Base-by-base conservation (phyloP, 1,140 invertebrate species). In the Drosophila aff. region DNA sequence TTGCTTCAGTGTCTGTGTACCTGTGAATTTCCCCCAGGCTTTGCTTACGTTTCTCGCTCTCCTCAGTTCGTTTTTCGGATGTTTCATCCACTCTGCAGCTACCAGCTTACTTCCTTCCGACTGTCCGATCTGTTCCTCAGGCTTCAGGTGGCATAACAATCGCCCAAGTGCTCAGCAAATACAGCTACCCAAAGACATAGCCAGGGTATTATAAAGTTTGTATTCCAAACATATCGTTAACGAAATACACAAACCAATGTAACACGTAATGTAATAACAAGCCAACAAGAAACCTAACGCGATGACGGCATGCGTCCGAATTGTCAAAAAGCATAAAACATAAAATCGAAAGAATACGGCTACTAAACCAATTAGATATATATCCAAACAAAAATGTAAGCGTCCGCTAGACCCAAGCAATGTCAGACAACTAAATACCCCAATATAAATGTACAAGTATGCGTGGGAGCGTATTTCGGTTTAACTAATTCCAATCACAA, bases 171-270 rank as follows among this genome's bases (percentile, higher is more conserved):
- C 81, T 82, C 74, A 71, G 74, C 33, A 76, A 60, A 49, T 47
- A 40, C 57, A 84, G 66, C 81, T 84, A 81, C 58, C 84, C 64
- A 60, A 63, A 73, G 53, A 69, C 66, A 89, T 84, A 90, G 73
- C 66, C 84, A 81, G 84, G 85, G 75, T 84, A 81, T 85, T 84
- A 84, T 79, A 89, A 89, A 72, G 81, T 90, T 89, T 84, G 85
- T 89, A 90, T 89, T 90, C 84, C 81, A 84, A 74, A 89, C 84
- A 89, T 89, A 89, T 89, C 84, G 84, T 90, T 89, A 90, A 84
- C 80, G 74, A 83, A 87, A 87, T 81, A 80, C 75, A 69, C 69
- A 86, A 86, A 59, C 67, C 57, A 76, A 84, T 89, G 62, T 66
- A 84, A 61, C 23, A 78, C 52, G n/a, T 69, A 52, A 43, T 47